phyloP scores from a whole-genome alignment of 2,797 vertebrate genomes.

The Dipus sagitta region DNA sequence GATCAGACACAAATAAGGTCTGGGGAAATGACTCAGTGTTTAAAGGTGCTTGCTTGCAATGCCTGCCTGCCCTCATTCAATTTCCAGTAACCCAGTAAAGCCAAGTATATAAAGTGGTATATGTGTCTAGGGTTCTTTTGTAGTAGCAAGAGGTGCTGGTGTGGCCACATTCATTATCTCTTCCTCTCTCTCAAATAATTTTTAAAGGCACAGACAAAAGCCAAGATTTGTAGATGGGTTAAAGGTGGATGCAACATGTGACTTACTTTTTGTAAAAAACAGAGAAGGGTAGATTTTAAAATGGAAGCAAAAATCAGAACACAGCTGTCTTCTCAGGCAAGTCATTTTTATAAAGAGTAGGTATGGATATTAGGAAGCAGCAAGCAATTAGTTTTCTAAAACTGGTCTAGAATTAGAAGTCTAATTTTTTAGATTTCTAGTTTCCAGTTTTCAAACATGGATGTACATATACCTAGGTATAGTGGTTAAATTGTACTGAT shows the following conservation, averaged over 20 bases:
- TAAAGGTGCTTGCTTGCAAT: no score
- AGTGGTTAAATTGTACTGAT: not conserved
- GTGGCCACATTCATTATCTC: no score
- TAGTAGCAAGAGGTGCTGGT: no score
- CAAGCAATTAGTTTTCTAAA: not conserved
- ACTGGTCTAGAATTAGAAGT: no score
- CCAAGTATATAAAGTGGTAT: no score
- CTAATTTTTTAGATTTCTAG: not conserved
- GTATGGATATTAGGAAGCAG: not conserved
- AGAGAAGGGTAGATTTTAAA: not conserved
- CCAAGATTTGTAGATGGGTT: not conserved
- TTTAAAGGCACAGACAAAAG: no score
- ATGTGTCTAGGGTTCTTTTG: no score
- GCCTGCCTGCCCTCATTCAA: no score
- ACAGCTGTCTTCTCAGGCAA: not conserved
- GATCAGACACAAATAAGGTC: not conserved
- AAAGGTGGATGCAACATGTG: not conserved
- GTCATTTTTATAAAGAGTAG: not conserved
- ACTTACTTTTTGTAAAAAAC: not conserved
- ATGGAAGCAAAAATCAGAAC: not conserved
- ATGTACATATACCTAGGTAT: not conserved
- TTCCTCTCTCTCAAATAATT: no score
- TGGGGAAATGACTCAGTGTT: no score
- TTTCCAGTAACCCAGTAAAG: no score
- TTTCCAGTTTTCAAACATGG: not conserved